These are phyloP conservation scores for Sminthurides aquaticus DNA, from an alignment of 2,888 invertebrate species.

Conservation along the genomic window DNA sequence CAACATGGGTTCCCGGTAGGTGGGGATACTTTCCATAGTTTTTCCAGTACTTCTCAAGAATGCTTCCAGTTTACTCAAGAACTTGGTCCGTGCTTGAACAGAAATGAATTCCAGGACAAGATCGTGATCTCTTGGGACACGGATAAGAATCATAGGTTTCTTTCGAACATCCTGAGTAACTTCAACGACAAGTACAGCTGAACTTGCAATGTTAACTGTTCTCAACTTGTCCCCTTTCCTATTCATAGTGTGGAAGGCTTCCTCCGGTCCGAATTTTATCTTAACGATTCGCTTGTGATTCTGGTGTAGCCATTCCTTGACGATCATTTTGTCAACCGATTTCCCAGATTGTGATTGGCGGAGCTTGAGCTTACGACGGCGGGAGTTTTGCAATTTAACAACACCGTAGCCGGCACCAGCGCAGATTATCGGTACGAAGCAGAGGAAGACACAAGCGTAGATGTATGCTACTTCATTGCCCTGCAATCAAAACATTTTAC, in stretches of 20 bases:
- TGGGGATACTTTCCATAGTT: constrained; percentile 61
- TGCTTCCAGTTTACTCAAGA: constrained; percentile 75
- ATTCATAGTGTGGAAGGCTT: constrained; percentile 76
- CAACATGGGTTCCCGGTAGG: constrained; percentile 75
- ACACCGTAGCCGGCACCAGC: constrained; percentile 87
- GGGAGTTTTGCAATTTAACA: constrained; percentile 81
- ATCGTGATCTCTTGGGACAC: constrained; percentile 80
- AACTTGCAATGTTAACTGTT: constrained; percentile 66
- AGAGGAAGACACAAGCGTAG: constrained; percentile 83
- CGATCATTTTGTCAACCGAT: constrained; percentile 81
- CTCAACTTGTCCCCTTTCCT: constrained; percentile 85
- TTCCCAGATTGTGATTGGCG: constrained; percentile 60
- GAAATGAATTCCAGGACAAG: constrained; percentile 85
- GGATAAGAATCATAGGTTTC: constrained; percentile 66
- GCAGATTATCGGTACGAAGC: constrained; percentile 84
- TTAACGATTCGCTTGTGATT: constrained; percentile 83
- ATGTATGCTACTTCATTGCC: constrained; percentile 97
- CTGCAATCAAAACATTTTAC: too few species aligned
- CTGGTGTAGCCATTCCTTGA: constrained; percentile 88
- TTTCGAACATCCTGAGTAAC: constrained; percentile 66
- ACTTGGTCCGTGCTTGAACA: constrained; percentile 69
- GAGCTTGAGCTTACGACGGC: constrained; percentile 74
- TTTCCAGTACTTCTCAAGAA: constrained; percentile 78
- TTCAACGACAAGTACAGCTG: constrained; percentile 73
- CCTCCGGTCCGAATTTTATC: constrained; percentile 80